Percentiles rank a stretch among this genome's conserved stretches.
Evolutionary conservation across 2,888 invertebrate species (phyloP).

Genomic region (Opisthograptis luteolata): DNA sequence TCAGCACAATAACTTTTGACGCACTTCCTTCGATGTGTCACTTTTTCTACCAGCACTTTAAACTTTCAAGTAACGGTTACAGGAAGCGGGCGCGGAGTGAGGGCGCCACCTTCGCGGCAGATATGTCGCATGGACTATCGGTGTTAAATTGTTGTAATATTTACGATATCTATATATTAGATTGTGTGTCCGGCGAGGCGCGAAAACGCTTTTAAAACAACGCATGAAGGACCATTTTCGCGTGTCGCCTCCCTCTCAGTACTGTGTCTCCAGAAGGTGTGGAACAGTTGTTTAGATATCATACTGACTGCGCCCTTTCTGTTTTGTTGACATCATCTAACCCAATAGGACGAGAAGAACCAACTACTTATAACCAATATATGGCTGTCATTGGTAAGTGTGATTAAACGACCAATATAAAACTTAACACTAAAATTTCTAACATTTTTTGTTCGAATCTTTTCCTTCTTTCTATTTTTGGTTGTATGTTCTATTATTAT

Average conservation of each 20-base stretch:
- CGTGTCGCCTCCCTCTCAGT: constrained; percentile 64
- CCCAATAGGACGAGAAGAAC: constrained; percentile 96
- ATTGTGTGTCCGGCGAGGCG: constrained; percentile 71
- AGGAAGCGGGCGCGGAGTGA: constrained; percentile 71
- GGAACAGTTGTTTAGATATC: constrained; percentile 74
- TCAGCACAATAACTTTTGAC: constrained; percentile 39
- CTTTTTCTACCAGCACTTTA: constrained; percentile 30
- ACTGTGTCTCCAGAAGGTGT: constrained; percentile 68
- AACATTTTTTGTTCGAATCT: constrained; percentile 62
- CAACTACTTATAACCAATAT: constrained; percentile 97
- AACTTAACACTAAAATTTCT: constrained; percentile 81
- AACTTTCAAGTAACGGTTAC: constrained; percentile 52
- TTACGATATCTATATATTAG: constrained; percentile 65
- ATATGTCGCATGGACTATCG: constrained; percentile 79
- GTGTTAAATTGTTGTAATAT: constrained; percentile 77
- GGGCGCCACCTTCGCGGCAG: constrained; percentile 75
- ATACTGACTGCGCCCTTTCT: constrained; percentile 85
- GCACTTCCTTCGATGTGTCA: constrained; percentile 43
- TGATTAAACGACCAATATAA: constrained; percentile 82
- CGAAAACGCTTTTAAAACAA: constrained; percentile 51
- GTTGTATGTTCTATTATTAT: constrained; percentile 51
- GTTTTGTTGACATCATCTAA: constrained; percentile 88
- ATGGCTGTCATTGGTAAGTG: constrained; percentile 98
- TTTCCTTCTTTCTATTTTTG: constrained; percentile 57
- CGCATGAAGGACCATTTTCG: constrained; percentile 60